Conservation (phyloP, 2,888 invertebrate species). For the Pyrochroa serraticornis region DNA sequence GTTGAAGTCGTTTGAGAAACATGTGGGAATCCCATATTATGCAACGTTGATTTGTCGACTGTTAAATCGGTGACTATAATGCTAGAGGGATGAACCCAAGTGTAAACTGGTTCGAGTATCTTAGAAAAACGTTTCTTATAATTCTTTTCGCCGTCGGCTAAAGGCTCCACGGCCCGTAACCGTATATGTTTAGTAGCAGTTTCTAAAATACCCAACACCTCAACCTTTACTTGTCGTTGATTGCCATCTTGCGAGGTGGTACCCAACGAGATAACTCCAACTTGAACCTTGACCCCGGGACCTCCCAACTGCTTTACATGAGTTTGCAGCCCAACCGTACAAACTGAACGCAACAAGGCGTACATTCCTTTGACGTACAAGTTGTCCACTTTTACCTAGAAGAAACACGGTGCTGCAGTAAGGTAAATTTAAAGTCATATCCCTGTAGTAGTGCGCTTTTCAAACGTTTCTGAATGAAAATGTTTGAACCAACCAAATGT, state of each 20-base stretch:
- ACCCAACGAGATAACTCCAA: constrained; percentile 85
- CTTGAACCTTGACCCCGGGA: constrained; percentile 71
- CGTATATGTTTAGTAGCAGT: constrained; percentile 74
- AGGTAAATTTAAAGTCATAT: too few species aligned
- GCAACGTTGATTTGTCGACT: constrained; percentile 79
- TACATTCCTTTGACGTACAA: constrained; percentile 72
- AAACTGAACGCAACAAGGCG: constrained; percentile 75
- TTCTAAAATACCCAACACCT: constrained; percentile 84
- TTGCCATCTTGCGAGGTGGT: constrained; percentile 78
- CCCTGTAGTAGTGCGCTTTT: too few species aligned
- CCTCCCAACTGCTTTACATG: constrained; percentile 79
- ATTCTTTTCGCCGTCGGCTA: constrained; percentile 77
- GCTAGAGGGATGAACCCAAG: constrained; percentile 82
- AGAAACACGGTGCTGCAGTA: neutral
- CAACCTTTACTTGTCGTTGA: constrained; percentile 77
- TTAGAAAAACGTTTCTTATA: constrained; percentile 81
- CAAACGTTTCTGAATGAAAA: too few species aligned
- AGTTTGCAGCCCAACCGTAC: constrained; percentile 80
- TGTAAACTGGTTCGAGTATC: constrained; percentile 77
- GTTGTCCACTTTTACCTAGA: constrained; percentile 69
- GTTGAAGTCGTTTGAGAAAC: constrained; percentile 68
- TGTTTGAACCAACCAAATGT: too few species aligned
- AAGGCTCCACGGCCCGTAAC: constrained; percentile 82
- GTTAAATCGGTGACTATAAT: constrained; percentile 82
- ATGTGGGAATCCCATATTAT: constrained; percentile 78